Evolutionary conservation across 1,140 invertebrate genomes (phyloP).

Genomic region (Aphelinus atriplicis): DNA sequence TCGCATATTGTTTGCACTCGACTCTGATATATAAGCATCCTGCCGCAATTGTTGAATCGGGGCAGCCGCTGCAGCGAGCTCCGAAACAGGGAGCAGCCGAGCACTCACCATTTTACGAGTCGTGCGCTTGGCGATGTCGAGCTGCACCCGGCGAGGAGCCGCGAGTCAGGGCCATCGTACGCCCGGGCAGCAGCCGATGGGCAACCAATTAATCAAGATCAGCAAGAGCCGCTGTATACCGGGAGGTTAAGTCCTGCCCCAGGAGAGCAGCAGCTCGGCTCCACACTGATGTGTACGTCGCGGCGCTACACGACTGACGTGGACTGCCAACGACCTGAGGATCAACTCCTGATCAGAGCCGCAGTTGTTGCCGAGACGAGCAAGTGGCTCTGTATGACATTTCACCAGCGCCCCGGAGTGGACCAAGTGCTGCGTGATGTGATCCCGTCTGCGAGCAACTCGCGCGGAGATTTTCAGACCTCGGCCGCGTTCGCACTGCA

Average conservation of each 20-base stretch:
- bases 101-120: constrained; percentile 41
- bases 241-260: too few species aligned
- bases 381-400: constrained; percentile 7
- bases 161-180: constrained; percentile 28
- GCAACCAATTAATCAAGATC: too few species aligned
- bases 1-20: constrained; percentile 4
- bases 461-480: constrained; percentile 20
- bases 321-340: too few species aligned
- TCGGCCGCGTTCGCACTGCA: not conserved
- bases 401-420: constrained; percentile 23
- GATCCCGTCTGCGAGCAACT: not conserved
- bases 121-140: constrained; percentile 13
- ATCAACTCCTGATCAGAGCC: too few species aligned
- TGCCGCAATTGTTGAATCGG: too few species aligned
- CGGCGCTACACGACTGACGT: too few species aligned
- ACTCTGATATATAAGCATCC: not conserved
- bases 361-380: too few species aligned
- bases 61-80: not conserved
- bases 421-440: not conserved
- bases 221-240: too few species aligned
- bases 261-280: too few species aligned
- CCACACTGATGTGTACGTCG: too few species aligned
- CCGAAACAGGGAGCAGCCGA: not conserved
- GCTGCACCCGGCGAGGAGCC: constrained; percentile 32
- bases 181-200: not conserved